Conservation (phyloP, 2,113 vertebrate genomes). For the Nesogale talazaci region DNA sequence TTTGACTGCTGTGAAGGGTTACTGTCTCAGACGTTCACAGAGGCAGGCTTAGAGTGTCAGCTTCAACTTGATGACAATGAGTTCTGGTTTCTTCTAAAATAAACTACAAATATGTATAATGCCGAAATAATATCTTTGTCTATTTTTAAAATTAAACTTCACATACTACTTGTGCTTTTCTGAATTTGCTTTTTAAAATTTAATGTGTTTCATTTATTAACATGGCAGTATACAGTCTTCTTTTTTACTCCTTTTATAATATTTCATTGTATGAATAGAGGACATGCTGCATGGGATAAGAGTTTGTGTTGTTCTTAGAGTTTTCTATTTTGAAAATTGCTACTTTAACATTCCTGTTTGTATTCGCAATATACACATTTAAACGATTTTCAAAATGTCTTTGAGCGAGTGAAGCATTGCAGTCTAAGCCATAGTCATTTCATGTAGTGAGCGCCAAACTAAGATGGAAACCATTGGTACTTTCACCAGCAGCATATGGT, state of each 20-base stretch:
- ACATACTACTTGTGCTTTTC: constrained; percentile 2
- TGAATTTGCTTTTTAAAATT: constrained; percentile 25
- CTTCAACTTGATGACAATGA: too few relatives aligned
- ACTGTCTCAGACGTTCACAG: too few relatives aligned
- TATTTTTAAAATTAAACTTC: not conserved
- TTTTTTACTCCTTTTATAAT: not conserved
- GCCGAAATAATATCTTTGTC: not conserved
- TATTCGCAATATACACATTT: not conserved
- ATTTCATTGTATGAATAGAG: not conserved
- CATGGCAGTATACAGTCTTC: not conserved
- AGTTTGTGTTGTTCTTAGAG: not conserved
- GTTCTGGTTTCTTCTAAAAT: not conserved
- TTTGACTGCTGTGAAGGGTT: too few relatives aligned
- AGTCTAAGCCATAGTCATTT: not conserved
- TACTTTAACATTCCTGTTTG: not conserved
- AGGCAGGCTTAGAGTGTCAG: too few relatives aligned
- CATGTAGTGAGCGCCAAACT: not conserved
- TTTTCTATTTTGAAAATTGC: not conserved
- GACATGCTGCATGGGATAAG: not conserved
- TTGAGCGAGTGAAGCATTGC: not conserved
- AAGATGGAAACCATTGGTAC: not conserved
- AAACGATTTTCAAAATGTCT: not conserved
- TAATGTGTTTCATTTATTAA: not conserved
- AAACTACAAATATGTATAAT: not conserved
- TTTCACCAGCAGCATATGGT: not conserved